Base-by-base conservation (phyloP, 2,113 vertebrate genomes). In the Petroica traversi region DNA sequence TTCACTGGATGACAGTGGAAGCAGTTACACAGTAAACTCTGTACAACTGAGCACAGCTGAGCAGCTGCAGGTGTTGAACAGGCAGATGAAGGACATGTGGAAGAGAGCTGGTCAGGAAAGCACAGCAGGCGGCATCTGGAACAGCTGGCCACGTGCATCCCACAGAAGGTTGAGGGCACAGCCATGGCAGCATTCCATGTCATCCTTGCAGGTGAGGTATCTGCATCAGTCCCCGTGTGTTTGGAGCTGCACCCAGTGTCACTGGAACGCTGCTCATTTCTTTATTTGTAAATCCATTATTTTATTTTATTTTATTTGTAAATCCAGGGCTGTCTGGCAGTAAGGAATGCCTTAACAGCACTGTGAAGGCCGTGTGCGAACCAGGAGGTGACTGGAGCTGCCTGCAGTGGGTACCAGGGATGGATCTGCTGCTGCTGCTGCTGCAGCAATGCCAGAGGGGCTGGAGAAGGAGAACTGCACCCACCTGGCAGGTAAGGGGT, bases 331-430 rank as follows among this genome's bases (percentile, higher is more conserved):
- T 33, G 33, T 41, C 0, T 8, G 28, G 33, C 41, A 26, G 28
- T 9, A 48, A 34, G 69, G 54, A 46, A 52, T 8, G 71, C 61
- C 11, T 22, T 6, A 31, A 8, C 2, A 61, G 45, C 38, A 6
- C 9, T 1, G 6, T 12, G 61, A 38, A 29, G 9, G 86, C 23
- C 5, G 1, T 8, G 28, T 38, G 6, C 0, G 2, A 38, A 14
- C 10, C n/a, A 24, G 45, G 4, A 3, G 6, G 33, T 3, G 28
- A 8, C 36, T 6, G 38, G 43, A 43, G 16, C 1, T 17, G 4
- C 5, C 7, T 13, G 75, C 34, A 4, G 29, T 3, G 25, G 31
- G 26, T 7, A 23, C 54, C 49, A 9, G 51, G 14, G 9, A 11
- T 3, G 59, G 63, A 5, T 5, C 51, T n/a, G 28, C 20, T 31